Conservation (phyloP, 2,113 vertebrate species). For the Perca flavescens region DNA sequence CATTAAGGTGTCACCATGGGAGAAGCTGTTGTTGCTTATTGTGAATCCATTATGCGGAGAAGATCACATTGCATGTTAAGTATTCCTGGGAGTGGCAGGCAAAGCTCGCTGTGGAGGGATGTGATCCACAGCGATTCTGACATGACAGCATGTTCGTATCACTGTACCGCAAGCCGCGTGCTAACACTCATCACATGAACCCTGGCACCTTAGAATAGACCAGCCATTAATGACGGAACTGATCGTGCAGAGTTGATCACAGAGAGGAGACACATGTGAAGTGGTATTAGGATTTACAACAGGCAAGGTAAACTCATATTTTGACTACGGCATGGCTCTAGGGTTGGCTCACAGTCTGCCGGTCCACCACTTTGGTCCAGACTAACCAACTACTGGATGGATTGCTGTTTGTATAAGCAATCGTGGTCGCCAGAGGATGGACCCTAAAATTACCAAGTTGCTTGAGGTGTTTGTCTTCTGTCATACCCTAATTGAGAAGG, state of each 20-base stretch:
- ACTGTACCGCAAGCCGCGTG: not conserved
- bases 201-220: not conserved
- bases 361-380: not conserved
- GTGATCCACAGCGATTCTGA: slow-evolving; percentile 17
- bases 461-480: not conserved
- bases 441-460: not conserved
- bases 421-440: not conserved
- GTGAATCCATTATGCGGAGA: not conserved
- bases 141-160: slow-evolving; percentile 3
- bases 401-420: not conserved
- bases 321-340: not conserved
- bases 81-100: slow-evolving; percentile 34
- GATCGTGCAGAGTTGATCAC: not conserved
- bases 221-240: not conserved
- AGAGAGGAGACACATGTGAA: not conserved
- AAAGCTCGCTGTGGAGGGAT: not conserved
- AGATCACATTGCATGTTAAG: slow-evolving; percentile 17
- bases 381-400: not conserved
- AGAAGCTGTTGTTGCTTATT: not conserved
- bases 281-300: not conserved
- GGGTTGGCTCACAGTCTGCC: not conserved
- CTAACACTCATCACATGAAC: slow-evolving; percentile 14
- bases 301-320: not conserved
- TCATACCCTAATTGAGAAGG: not conserved
- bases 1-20: slow-evolving; percentile 1